Base-by-base conservation (phyloP, 1,140 invertebrate genomes). In the Drosophila kikkawai region DNA sequence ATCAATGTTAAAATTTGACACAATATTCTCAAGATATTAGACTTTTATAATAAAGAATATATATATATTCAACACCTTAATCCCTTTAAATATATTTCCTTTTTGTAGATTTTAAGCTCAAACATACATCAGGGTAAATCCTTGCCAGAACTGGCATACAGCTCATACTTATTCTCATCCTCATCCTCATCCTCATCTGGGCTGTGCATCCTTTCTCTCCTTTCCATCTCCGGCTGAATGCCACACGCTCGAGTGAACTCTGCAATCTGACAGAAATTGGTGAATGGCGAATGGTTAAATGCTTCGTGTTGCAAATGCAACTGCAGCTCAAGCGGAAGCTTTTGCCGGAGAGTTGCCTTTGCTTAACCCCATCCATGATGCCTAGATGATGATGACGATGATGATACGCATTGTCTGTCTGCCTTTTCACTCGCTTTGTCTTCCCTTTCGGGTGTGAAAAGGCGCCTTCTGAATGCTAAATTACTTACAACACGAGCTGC, bases 181-280 rank as follows among this genome's bases (percentile, higher is more conserved):
- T 15, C 47, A 29, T 12, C 41, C 7, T 12, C 17, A 22, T 13
- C 12, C 39, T 9, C 29, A 4, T 15, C 36, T 29, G 17, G n/a
- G 17, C n/a, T 60, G 53, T 22, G 61, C 63, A 55, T 51, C 48
- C 34, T 41, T 36, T 36, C 13, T 1, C 56, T 29, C 36, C 60
- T 55, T 55, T 19, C 71, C 60, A 51, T 65, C 59, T 36, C 34
- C 34, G 48, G 39, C 60, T 80, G 84, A 86, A 82, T 81, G 82
- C 58, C 58, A 6, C 80, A 87, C 77, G 77, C 83, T 67, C 75
- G 68, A 76, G 76, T 53, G 80, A 79, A 80, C 64, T 74, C 66
- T 83, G 83, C 73, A 83, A 83, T 88, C 82, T 88, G 84, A 83
- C 78, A 75, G 71, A 82, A 82, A 79, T 76, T 56, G 39, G 29